These are phyloP conservation scores for Tapirus terrestris DNA, from an alignment of 2,113 vertebrate species.

Conservation along the genomic window DNA sequence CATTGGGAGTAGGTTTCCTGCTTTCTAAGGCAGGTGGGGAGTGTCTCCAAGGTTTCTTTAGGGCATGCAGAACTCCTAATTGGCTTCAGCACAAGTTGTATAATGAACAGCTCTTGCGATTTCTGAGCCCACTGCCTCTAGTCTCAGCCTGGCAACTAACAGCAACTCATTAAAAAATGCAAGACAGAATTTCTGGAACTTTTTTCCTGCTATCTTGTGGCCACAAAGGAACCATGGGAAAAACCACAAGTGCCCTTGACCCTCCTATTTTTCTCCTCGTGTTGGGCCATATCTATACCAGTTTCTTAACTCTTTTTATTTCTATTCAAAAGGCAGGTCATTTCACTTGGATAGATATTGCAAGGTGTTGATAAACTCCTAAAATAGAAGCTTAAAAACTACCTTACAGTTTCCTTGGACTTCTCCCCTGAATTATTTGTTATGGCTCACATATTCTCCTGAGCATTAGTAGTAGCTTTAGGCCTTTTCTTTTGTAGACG, in stretches of 20 bases:
- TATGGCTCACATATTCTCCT: not conserved
- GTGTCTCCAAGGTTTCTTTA: not conserved
- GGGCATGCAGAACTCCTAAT: not conserved
- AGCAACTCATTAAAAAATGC: not conserved
- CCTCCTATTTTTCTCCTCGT: not conserved
- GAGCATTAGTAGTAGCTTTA: not conserved
- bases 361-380: not conserved
- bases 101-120: not conserved
- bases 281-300: not conserved
- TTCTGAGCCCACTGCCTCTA: not conserved
- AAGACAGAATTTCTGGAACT: constrained; percentile 39
- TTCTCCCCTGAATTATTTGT: not conserved
- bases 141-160: not conserved
- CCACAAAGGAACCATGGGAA: not conserved
- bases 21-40: not conserved
- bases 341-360: not conserved
- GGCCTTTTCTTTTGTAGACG: not conserved
- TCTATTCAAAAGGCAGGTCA: not conserved
- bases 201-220: not conserved
- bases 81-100: not conserved
- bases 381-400: not conserved
- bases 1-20: not conserved
- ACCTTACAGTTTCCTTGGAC: not conserved
- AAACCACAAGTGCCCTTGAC: not conserved
- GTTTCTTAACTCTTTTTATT: not conserved